Evolutionary conservation across 2,113 vertebrate species (phyloP), one percentile per base, ranked within the genome.

Genomic region (Tragelaphus scriptus): DNA sequence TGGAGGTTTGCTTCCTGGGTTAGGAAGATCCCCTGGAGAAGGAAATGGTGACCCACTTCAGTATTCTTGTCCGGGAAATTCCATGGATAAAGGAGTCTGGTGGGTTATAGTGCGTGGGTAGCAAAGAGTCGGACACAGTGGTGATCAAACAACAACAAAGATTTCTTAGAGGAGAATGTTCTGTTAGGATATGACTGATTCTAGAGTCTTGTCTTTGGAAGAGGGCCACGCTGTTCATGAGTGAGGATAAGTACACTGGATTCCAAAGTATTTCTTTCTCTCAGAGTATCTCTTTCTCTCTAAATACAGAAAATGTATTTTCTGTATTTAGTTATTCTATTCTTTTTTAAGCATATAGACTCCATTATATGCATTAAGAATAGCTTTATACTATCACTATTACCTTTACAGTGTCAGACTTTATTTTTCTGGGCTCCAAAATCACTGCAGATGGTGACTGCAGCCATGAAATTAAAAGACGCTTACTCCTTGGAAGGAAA

Each of bases 371-470:
- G 28, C 58, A 90, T 94, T 95, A 89, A 90, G 23, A 58, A 32
- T 94, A 88, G 80, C 92, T 94, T 96, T 97, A 92, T 95, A 88
- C 65, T 40, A 84, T 88, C 85, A 95, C 68, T 91, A 25, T 97
- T 97, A 92, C 97, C 55, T 91, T 95, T 96, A 95, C 40, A 44
- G 40, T 40, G 40, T 40, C 40, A 40, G 40, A 40, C 40, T 40
- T 40, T 40, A 40, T 40, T 40, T 40, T 40, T 40, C 40, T 40
- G 40, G 40, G 40, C 40, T 40, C 40, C 40, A 40, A 40, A 40
- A 40, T 40, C 40, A 40, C 40, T 40, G 40, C 40, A 40, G 40
- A 40, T 40, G 40, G 40, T 40, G 40, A 40, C 40, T 40, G 40
- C 40, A 40, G 40, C 40, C 40, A 40, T 40, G 40, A 40, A 40